Conservation (phyloP, 2,113 vertebrate genomes). For the Heterocephalus glaber region DNA sequence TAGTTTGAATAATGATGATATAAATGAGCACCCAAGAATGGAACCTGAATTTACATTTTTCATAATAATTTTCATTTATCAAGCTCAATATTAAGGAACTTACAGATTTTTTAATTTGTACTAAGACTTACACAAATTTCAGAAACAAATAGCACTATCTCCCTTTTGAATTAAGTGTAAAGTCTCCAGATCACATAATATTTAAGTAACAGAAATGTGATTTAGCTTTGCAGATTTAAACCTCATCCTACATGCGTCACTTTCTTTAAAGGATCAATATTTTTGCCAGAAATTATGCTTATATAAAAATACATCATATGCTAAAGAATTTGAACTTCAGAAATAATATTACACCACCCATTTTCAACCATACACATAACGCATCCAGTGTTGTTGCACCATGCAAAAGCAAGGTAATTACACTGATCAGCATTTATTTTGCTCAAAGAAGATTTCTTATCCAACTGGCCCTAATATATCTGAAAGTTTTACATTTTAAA, state of each 20-base stretch:
- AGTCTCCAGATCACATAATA: background rate
- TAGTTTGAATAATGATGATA: background rate
- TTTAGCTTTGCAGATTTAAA: background rate
- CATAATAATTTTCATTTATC: background rate
- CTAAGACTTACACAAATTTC: background rate
- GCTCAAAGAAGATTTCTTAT: constrained; percentile 13
- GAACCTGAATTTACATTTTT: background rate
- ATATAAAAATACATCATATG: background rate
- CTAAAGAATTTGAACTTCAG: constrained; percentile 26
- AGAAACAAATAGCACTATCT: background rate
- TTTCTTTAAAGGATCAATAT: constrained; percentile 32
- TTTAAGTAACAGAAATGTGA: background rate
- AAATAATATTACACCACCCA: background rate
- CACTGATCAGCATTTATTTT: constrained; percentile 42
- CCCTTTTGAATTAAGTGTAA: background rate
- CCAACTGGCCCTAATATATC: background rate
- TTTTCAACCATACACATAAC: constrained; percentile 34
- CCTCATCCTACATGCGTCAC: background rate
- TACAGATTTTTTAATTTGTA: background rate
- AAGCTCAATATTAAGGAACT: background rate
- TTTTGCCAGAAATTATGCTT: constrained; percentile 60
- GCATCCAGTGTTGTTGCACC: background rate
- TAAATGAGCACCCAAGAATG: background rate
- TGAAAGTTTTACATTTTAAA: background rate
- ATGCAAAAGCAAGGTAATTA: constrained; percentile 21